Conservation (phyloP, 1,140 invertebrate genomes). For the Tachypleus tridentatus region DNA sequence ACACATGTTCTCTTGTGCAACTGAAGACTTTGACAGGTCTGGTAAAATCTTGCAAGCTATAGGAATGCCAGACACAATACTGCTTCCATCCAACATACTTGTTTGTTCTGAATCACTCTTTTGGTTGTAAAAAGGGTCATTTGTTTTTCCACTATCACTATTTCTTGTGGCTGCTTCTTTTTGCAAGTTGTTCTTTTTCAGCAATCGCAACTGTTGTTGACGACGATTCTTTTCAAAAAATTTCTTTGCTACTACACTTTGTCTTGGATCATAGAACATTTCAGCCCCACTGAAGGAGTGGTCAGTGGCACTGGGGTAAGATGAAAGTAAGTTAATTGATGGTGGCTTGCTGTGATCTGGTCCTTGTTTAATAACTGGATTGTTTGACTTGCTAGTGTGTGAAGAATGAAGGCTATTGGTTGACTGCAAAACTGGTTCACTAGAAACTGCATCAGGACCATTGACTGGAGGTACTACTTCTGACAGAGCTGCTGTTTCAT, state of each 20-base stretch:
- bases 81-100: background rate
- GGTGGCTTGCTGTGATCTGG: conserved; percentile 17
- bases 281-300: conserved; percentile 41
- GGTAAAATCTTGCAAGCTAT: background rate
- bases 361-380: conserved; percentile 24
- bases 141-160: background rate
- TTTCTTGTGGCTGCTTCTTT: background rate
- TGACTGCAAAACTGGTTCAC: too few species aligned
- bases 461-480: too few species aligned
- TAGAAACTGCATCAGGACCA: too few species aligned
- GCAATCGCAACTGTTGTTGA: conserved; percentile 38
- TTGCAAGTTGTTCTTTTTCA: conserved; percentile 53
- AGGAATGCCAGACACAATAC: background rate
- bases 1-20: background rate
- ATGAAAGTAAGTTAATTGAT: conserved; percentile 20
- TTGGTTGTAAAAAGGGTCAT: background rate
- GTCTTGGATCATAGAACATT: conserved; percentile 83
- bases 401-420: too few species aligned
- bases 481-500: conserved; percentile 42
- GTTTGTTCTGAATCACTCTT: background rate
- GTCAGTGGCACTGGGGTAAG: conserved; percentile 26
- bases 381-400: conserved; percentile 15
- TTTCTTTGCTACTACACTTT: conserved; percentile 78
- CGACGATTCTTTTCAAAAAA: conserved; percentile 79
- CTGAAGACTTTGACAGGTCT: background rate